Evolutionary conservation across 2,888 invertebrate genomes (phyloP).

Genomic region (Chymomyza procnemis): DNA sequence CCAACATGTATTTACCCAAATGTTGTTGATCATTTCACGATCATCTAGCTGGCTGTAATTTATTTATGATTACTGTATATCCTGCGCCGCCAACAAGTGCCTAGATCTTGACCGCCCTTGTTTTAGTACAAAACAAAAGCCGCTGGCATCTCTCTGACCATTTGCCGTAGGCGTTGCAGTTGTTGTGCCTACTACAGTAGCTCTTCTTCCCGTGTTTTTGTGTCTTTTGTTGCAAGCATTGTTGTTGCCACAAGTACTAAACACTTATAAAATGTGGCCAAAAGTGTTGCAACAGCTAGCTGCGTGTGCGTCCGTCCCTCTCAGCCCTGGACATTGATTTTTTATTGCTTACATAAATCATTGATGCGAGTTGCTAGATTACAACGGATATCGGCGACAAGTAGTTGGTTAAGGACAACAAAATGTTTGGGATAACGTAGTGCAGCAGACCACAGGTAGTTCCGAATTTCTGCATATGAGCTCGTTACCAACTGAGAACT

Average conservation of each 20-base stretch:
- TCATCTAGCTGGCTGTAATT: conserved; percentile 21
- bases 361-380: not conserved
- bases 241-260: conserved; percentile 8
- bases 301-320: not conserved
- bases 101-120: not conserved
- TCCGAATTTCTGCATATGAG: not conserved
- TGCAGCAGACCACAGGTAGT: no score
- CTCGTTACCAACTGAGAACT: not conserved
- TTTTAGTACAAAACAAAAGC: conserved; percentile 24
- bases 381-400: not conserved
- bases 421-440: no score
- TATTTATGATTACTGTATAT: conserved; percentile 32
- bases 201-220: not conserved
- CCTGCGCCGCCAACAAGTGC: not conserved
- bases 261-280: conserved; percentile 25
- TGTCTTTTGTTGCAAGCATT: not conserved
- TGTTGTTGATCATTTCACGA: conserved; percentile 6
- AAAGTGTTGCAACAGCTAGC: conserved; percentile 13
- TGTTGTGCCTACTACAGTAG: conserved; percentile 17
- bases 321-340: not conserved
- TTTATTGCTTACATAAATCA: not conserved
- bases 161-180: conserved; percentile 56
- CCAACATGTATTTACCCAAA: not conserved
- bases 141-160: conserved; percentile 8
- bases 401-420: not conserved